phyloP scores from a whole-genome alignment of 2,888 invertebrate species.

The Lasioglossum oenotherae region DNA sequence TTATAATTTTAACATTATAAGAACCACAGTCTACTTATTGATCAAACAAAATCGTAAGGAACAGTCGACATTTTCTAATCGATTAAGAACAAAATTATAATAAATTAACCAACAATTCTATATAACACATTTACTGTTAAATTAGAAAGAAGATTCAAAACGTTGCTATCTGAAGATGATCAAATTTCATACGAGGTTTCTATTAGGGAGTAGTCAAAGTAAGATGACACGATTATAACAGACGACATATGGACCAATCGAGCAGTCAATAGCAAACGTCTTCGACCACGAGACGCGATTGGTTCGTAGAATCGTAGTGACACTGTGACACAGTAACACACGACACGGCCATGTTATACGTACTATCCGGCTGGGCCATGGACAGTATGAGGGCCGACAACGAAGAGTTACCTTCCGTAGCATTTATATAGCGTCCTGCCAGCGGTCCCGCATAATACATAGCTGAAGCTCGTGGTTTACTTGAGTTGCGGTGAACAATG shows the following conservation, averaged over 20 bases:
- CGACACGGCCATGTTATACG: constrained; percentile 55
- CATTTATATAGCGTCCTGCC: constrained; percentile 72
- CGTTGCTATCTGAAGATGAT: too few species aligned
- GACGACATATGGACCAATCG: not conserved
- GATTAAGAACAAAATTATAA: not conserved
- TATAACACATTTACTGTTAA: too few species aligned
- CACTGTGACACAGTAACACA: constrained; percentile 66
- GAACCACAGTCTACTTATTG: too few species aligned
- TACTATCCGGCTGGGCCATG: constrained; percentile 47
- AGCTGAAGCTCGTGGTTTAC: constrained; percentile 63
- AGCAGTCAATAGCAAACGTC: constrained; percentile 36
- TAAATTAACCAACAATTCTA: not conserved
- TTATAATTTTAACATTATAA: too few species aligned
- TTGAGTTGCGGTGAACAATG: constrained; percentile 70
- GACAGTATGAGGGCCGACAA: constrained; percentile 64
- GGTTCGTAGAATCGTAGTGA: constrained; percentile 39
- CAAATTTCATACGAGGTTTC: too few species aligned
- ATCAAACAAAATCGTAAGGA: not conserved
- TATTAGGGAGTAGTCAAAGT: not conserved
- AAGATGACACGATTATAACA: not conserved
- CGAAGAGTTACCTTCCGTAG: constrained; percentile 67
- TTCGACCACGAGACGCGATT: constrained; percentile 45
- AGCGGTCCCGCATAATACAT: constrained; percentile 68
- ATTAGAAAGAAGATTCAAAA: too few species aligned
- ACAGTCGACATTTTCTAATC: not conserved